Conservation (phyloP, 2,797 vertebrate genomes). For the Labroides dimidiatus region DNA sequence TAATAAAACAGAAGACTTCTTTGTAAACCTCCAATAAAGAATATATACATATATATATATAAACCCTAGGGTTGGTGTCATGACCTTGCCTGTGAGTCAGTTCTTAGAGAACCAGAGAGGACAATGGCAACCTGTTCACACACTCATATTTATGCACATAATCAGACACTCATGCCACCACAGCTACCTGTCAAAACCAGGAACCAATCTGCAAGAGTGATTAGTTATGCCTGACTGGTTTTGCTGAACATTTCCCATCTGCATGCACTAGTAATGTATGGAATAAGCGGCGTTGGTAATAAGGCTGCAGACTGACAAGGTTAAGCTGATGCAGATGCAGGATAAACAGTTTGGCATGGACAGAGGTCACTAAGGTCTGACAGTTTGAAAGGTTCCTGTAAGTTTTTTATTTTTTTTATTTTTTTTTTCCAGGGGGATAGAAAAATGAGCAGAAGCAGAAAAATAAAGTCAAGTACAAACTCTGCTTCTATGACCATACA, state of each 20-base stretch:
- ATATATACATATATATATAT: no score
- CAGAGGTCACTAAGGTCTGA: slow-evolving; percentile 71
- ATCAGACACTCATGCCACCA: slow-evolving; percentile 74
- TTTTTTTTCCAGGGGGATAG: slow-evolving; percentile 4
- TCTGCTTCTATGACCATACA: slow-evolving; percentile 1
- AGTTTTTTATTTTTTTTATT: slow-evolving; percentile 16
- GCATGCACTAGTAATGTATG: slow-evolving; percentile 79
- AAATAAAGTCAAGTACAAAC: slow-evolving; percentile 18
- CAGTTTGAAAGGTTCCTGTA: slow-evolving; percentile 56
- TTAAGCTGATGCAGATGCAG: slow-evolving; percentile 77
- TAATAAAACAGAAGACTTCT: slow-evolving; percentile 13
- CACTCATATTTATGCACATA: slow-evolving; percentile 83
- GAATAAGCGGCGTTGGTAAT: slow-evolving; percentile 73
- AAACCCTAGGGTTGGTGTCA: slow-evolving; percentile 40
- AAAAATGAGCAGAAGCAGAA: slow-evolving; percentile 37
- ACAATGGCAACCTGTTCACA: slow-evolving; percentile 75
- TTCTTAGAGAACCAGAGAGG: slow-evolving; percentile 52
- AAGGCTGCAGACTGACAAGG: slow-evolving; percentile 78
- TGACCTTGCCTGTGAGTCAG: slow-evolving; percentile 65
- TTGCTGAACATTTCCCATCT: slow-evolving; percentile 84
- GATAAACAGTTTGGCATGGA: slow-evolving; percentile 75
- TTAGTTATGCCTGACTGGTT: slow-evolving; percentile 87
- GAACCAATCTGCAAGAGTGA: slow-evolving; percentile 81
- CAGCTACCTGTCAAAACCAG: slow-evolving; percentile 79
- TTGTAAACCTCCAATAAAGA: slow-evolving; percentile 23